Base-by-base conservation (phyloP, 2,888 invertebrate genomes). In the Ceraclea dissimilis region DNA sequence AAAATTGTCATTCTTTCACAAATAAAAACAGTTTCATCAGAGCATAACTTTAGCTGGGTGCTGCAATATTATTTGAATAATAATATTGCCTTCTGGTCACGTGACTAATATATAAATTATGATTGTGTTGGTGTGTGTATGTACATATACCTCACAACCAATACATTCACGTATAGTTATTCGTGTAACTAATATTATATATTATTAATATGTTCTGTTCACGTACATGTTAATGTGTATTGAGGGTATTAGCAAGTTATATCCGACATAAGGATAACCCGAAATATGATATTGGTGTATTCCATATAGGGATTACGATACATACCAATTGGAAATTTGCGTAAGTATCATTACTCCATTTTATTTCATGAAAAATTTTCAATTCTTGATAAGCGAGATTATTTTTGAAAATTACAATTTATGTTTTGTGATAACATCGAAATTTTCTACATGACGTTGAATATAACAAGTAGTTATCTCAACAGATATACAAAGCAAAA, bases 71-170 rank as follows among this genome's bases (percentile, higher is more conserved):
- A 54, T 54, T 43, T 19, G 49, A 57, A 58, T n/a, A n/a, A n/a
- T n/a, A n/a, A n/a, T 60, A 57, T 57, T 49, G 59, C 44, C 44
- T 31, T 51, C 59, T 19, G 59, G 57, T 60, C 59, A 60, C 59
- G 59, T 56, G 58, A 56, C 50, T 54, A 54, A 51, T 58, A 54
- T 56, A 58, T 58, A 60, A 60, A 60, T 60, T 60, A 60, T 52
- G 39, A 51, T 60, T 52, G 52, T 58, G 34, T 50, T 50, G 31
- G 22, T 18, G 54, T 26, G 48, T 2, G 54, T 8, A 39, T 17
- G 54, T 39, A 18, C 8, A 20, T 47, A 20, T 13, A 5, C 13
- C 39, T 8, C 31, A 31, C 31, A 31, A 31, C 6, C 26, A 26
- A 26, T 26, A 26, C 26, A 26, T 26, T 26, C 26, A 39, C 16